Evolutionary conservation across 1,140 invertebrate species (phyloP).

Genomic region (Ostrea edulis): DNA sequence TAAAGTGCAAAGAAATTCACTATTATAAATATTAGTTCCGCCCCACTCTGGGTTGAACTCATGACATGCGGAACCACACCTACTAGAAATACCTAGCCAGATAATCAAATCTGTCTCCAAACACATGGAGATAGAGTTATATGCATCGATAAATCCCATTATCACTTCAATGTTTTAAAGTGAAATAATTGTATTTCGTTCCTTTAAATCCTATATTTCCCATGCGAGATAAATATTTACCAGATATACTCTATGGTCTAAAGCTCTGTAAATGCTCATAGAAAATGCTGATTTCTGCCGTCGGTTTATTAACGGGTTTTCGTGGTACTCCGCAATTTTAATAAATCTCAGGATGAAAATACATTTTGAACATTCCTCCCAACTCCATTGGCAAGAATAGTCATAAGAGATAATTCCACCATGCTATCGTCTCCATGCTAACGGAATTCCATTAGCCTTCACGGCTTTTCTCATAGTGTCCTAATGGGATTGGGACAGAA

Average conservation of each 20-base stretch:
- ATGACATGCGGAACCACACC: too few relatives aligned
- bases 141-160: slow-evolving; percentile 12
- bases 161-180: slow-evolving; percentile 7
- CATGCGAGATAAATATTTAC: slow-evolving; percentile 24
- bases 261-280: slow-evolving; percentile 4
- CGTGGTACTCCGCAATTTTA: background rate
- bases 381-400: background rate
- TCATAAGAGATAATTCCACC: slow-evolving; percentile 4
- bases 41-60: too few relatives aligned
- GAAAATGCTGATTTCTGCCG: background rate
- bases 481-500: slow-evolving; percentile 20
- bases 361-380: background rate
- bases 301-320: slow-evolving; percentile 3
- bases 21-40: too few relatives aligned
- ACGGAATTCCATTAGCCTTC: slow-evolving; percentile 4
- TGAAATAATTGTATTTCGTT: slow-evolving; percentile 5
- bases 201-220: slow-evolving; percentile 19
- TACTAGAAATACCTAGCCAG: too few relatives aligned
- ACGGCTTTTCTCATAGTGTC: background rate
- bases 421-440: slow-evolving; percentile 9
- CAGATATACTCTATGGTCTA: background rate
- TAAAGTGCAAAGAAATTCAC: too few relatives aligned
- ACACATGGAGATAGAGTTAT: background rate
- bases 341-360: slow-evolving; percentile 8
- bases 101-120: too few relatives aligned